These are phyloP conservation scores for Dryobota labecula DNA, from an alignment of 2,888 invertebrate genomes.

Conservation along the genomic window DNA sequence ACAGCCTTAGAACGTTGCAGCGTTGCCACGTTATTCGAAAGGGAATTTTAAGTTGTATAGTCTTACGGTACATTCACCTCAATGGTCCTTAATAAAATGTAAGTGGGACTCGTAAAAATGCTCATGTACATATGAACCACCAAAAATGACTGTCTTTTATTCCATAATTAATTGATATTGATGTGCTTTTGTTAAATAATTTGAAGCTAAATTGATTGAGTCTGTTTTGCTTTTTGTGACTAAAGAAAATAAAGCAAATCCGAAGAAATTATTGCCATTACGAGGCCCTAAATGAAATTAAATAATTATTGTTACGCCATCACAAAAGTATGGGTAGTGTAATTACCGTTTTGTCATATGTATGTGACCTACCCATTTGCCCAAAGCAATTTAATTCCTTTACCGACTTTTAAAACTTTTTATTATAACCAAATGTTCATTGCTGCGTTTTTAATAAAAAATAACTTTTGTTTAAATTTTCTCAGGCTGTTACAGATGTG, in stretches of 20 bases:
- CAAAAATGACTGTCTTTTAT: slow-evolving; percentile 6
- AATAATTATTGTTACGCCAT: neutral
- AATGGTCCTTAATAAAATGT: slow-evolving; percentile 6
- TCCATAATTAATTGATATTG: neutral
- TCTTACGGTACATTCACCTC: slow-evolving; percentile 8
- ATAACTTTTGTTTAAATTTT: too few species aligned
- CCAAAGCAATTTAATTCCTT: neutral
- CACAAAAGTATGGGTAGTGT: neutral
- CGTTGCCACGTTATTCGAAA: slow-evolving; percentile 23
- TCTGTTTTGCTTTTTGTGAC: too few species aligned
- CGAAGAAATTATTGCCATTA: neutral
- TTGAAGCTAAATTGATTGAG: neutral
- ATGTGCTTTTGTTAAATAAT: neutral
- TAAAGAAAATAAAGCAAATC: neutral
- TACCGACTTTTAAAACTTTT: neutral
- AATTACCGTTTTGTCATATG: neutral
- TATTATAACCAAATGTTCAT: neutral
- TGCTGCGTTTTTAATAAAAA: too few species aligned
- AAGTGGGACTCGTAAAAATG: slow-evolving; percentile 26
- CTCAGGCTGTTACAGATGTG: too few species aligned
- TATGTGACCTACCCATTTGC: neutral
- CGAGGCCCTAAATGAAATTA: neutral
- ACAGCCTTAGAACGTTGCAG: neutral
- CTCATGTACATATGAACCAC: neutral
- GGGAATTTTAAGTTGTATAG: slow-evolving; percentile 26